phyloP scores from a whole-genome alignment of 1,140 invertebrate species.

The Ctenoplectra terminalis region DNA sequence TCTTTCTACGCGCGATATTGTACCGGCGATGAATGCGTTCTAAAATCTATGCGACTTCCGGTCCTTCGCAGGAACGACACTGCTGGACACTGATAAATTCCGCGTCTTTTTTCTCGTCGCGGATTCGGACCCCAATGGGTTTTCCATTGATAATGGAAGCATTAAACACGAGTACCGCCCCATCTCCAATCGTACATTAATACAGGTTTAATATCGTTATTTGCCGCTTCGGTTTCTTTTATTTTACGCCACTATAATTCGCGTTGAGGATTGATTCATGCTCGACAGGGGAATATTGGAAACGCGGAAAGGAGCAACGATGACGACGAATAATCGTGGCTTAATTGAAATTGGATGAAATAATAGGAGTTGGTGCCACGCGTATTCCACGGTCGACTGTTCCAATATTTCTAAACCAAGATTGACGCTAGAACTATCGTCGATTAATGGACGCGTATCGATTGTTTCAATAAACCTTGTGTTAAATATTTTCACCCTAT shows the following conservation, averaged over 20 bases:
- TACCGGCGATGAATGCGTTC: conserved; percentile 40
- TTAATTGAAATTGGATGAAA: conserved; percentile 10
- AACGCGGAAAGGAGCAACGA: not conserved
- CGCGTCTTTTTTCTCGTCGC: not conserved
- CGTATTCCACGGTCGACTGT: not conserved
- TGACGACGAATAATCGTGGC: not conserved
- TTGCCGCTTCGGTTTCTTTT: not conserved
- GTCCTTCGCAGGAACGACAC: not conserved
- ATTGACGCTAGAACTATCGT: not conserved
- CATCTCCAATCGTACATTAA: not conserved
- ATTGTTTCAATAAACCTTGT: too few relatives aligned
- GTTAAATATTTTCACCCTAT: too few relatives aligned
- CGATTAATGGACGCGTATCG: not conserved
- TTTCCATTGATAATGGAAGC: not conserved
- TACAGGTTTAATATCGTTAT: not conserved
- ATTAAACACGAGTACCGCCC: not conserved
- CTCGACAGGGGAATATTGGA: too few relatives aligned
- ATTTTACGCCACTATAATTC: not conserved
- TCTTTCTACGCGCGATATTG: conserved; percentile 33
- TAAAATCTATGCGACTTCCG: conserved; percentile 32
- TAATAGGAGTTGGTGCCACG: not conserved
- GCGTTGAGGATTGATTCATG: not conserved
- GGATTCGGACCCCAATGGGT: not conserved
- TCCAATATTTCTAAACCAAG: not conserved
- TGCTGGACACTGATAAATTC: conserved; percentile 20